phyloP scores from a whole-genome alignment of 2,113 vertebrate species.

The Papio anubis region DNA sequence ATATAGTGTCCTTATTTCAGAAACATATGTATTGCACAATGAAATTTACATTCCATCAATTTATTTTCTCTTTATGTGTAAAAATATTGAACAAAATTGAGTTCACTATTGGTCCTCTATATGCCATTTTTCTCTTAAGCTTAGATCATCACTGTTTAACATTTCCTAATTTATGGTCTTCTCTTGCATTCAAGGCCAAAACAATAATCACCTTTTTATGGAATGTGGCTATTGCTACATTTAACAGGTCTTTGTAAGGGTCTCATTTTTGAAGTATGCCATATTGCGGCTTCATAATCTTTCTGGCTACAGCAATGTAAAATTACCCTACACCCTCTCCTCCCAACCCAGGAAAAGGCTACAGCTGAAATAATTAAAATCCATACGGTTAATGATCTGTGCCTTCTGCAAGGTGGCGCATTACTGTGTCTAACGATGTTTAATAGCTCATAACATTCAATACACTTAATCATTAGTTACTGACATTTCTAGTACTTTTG shows the following conservation, averaged over 20 bases:
- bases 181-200: background rate
- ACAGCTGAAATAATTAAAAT: conserved; percentile 82
- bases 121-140: background rate
- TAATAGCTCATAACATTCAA: conserved; percentile 63
- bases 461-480: conserved; percentile 64
- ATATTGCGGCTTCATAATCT: conserved; percentile 43
- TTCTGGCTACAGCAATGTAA: conserved; percentile 28
- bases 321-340: conserved; percentile 44
- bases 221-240: background rate
- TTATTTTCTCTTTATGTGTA: background rate
- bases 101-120: background rate
- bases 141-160: background rate
- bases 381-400: conserved; percentile 72
- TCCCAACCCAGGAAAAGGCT: conserved; percentile 56
- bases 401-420: conserved; percentile 57
- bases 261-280: conserved; percentile 30
- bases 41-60: background rate
- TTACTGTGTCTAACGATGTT: conserved; percentile 56
- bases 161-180: conserved; percentile 3
- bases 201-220: conserved; percentile 6
- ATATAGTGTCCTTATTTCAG: background rate
- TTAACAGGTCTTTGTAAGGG: conserved; percentile 55
- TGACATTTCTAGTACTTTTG: conserved; percentile 58
- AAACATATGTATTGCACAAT: background rate
- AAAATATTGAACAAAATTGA: background rate